Evolutionary conservation across 2,888 invertebrate species (phyloP), one percentile per base, ranked within the genome.

Genomic region (Orthosia incerta): DNA sequence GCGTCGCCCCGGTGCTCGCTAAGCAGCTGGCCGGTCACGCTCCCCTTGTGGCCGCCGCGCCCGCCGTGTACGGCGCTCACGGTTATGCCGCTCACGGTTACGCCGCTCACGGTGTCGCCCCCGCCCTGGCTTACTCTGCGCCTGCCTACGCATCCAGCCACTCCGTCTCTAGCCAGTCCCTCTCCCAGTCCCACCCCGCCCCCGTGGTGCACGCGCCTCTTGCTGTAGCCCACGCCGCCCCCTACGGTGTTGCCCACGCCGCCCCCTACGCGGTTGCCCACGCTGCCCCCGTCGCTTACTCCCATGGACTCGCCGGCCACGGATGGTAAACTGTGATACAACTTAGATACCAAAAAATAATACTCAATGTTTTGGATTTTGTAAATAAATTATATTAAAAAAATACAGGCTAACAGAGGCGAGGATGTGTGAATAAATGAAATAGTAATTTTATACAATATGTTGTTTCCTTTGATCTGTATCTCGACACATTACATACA

Each of bases 351-450:
- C 93, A 91, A 93, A 95, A 91, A 87, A 88, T 90, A 94, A 95
- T 95, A 95, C 95, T 95, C 95, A 95, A 90, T 84, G 85, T 93
- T 93, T 92, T 92, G 92, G 93, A 88, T 84, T 94, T 84, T 82
- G 93, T 95, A 95, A 91, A 93, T 93, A 93, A 94, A 92, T 94
- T 93, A 93, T 93, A 91, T 91, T 90, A 89, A 92, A 91, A 91
- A 90, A 91, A 88, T 80, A 93, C 91, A 93, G 91, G 91, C 91
- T 93, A 82, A 94, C 89, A 92, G 91, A 89, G 92, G 94, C 93
- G 95, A 95, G 95, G 95, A 95, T 95, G 95, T 92, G 95, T 94
- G 94, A 95, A 95, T 95, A 95, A 95, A 95, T 94, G 94, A 93
- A 91, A 92, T 90, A 90, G 89, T 91, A 90, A 91, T 82, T 91